Evolutionary conservation across 2,113 vertebrate genomes (phyloP), one percentile per base, ranked within the genome.

Genomic region (Lethenteron reissneri): DNA sequence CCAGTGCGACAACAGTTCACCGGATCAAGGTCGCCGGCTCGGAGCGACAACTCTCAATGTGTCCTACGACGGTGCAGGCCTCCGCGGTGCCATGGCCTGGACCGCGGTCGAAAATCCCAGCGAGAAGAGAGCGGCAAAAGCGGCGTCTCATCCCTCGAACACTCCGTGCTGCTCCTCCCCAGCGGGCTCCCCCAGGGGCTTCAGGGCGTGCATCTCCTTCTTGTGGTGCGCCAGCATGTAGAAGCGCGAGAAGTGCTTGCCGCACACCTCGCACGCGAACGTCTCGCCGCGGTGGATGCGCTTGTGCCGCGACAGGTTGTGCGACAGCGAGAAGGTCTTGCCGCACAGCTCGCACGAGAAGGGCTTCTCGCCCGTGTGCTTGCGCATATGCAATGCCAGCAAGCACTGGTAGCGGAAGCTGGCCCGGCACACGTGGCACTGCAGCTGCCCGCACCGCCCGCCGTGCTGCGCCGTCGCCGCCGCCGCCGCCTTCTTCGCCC

Each of bases 191-290:
- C 41, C 41, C 41, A 41, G 41, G 6, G 41, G 41, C 41, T 41
- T 41, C 41, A 41, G 41, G 41, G 41, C 6, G 41, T 41, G 41
- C 41, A 41, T 41, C 41, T 41, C 41, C 41, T 41, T 41, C 41
- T 41, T 41, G 41, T 79, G 78, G 57, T 73, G 71, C 9, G 68
- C 76, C 12, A 78, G 77, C 12, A 78, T 77, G 14, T 76, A 74
- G 19, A 74, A 76, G 11, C 76, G 74, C 56, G 75, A 77, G 21
- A 80, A 79, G 9, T 71, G 74, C 73, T 80, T 80, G 15, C 73
- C 75, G 72, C 78, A 79, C 70, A 70, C 41, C 0, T 71, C 68
- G 71, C 79, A 79, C 68, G 74, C 71, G 59, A 75, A 78, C 12
- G 77, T 41, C 41, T 41, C 41, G 13, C 72, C 72, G 3, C 72